Evolutionary conservation across 2,888 invertebrate species (phyloP).

Genomic region (Myopa testacea): DNA sequence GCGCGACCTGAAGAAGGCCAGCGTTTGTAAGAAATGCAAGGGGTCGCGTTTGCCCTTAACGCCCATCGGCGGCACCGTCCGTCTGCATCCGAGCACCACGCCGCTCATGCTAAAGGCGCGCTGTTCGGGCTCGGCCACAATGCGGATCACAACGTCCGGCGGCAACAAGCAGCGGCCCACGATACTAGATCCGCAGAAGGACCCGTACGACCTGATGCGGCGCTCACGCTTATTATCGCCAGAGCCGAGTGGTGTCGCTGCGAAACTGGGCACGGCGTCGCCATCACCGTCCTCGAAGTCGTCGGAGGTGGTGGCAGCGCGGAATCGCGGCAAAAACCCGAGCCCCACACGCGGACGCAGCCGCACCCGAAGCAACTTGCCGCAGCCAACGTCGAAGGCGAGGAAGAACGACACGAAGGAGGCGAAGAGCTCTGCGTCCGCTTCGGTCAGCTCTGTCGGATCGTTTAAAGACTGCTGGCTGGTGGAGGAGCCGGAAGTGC

Average conservation of each 20-base stretch:
- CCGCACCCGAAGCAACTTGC: conserved; percentile 65
- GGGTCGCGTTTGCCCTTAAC: conserved; percentile 81
- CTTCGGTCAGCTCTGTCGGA: conserved; percentile 57
- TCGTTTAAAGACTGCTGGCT: conserved; percentile 62
- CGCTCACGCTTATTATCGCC: conserved; percentile 80
- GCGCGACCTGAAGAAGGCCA: conserved; percentile 79
- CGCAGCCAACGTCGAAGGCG: conserved; percentile 53
- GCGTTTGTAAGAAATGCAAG: conserved; percentile 86
- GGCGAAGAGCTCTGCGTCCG: conserved; percentile 52
- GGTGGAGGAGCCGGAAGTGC: conserved; percentile 58
- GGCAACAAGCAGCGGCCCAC: conserved; percentile 73
- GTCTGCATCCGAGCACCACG: conserved; percentile 65
- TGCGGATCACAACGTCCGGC: conserved; percentile 72
- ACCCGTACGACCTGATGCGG: conserved; percentile 88
- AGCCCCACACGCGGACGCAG: conserved; percentile 72
- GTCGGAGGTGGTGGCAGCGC: conserved; percentile 51
- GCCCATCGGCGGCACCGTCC: conserved; percentile 78
- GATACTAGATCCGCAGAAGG: conserved; percentile 75
- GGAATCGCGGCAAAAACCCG: conserved; percentile 69
- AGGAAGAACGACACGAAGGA: conserved; percentile 70
- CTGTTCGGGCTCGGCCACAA: conserved; percentile 72
- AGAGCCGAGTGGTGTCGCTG: conserved; percentile 57
- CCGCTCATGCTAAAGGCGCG: conserved; percentile 54
- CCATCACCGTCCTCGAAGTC: neutral
- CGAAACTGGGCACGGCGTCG: conserved; percentile 15